A percentile compares a stretch with the other conserved stretches of the same genome.
Conservation (phyloP, 2,113 vertebrate genomes). For the Phalacrocorax pelagicus region DNA sequence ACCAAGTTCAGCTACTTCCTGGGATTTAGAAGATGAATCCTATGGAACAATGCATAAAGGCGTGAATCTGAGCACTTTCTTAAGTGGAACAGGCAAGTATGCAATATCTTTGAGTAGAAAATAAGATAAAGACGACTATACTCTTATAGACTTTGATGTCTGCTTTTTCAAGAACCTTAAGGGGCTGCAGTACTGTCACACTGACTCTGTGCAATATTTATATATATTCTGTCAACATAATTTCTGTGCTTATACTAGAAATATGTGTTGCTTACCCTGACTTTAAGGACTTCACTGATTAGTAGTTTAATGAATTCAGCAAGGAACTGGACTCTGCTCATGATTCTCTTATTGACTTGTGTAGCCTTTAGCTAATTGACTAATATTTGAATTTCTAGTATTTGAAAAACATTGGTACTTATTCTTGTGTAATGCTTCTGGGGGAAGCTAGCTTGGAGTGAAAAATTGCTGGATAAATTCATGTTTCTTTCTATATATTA, state of each 20-base stretch:
- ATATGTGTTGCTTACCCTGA: background rate
- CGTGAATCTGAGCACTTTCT: background rate
- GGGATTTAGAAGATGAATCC: background rate
- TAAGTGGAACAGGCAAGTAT: background rate
- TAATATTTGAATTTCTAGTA: background rate
- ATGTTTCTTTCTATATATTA: constrained; percentile 33
- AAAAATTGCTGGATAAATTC: constrained; percentile 10
- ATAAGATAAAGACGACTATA: background rate
- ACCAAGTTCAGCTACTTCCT: background rate
- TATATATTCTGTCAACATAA: background rate
- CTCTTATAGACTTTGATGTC: background rate
- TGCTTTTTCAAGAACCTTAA: background rate
- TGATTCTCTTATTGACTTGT: background rate
- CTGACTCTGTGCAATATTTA: background rate
- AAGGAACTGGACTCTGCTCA: background rate
- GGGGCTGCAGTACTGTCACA: background rate
- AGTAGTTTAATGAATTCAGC: background rate
- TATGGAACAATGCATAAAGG: background rate
- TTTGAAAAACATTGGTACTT: constrained; percentile 35
- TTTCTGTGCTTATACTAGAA: background rate
- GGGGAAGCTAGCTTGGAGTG: background rate
- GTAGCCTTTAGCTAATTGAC: constrained; percentile 12
- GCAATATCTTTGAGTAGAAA: background rate
- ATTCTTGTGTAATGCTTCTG: background rate
- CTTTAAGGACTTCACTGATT: background rate